Base-by-base conservation (phyloP, 2,797 vertebrate genomes). In the Spinibarbus caldwelli region DNA sequence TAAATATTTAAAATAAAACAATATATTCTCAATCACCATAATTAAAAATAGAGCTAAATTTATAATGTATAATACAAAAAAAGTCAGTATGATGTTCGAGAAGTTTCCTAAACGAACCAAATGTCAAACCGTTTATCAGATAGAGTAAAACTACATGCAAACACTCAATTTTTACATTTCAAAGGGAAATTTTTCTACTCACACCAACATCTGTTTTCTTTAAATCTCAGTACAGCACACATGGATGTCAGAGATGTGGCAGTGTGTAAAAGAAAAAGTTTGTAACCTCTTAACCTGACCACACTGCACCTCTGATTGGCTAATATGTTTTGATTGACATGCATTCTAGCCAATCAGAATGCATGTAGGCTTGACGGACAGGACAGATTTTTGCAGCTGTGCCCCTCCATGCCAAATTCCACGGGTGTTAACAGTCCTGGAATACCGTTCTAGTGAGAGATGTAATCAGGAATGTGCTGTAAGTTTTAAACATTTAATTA, bases 381-480 rank as follows among this genome's bases (percentile, higher is more conserved):
- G 66, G 78, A 82, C 85, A 86, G 85, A 85, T 86, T 78, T 86
- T 75, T 68, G 78, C 79, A 85, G 67, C 76, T 83, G 83, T 68
- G 59, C n/a, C 26, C 19, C 83, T 87, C 80, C 59, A 66, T 23
- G 34, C 0, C 26, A 49, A 80, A 90, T 92, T 90, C 89, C 90
- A 92, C 12, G 83, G 86, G 62, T 83, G 84, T 92, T 88, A 90
- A 54, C 23, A 62, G 41, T 86, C 84, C 67, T 83, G 86, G 79
- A 90, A 92, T 93, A 91, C 91, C 88, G 80, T 89, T 90, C 87
- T 89, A 49, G 36, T 90, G 90, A 92, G 83, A 80, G 57, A 75
- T 43, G 1, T 80, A 85, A 86, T 82, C 64, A 41, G 15, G 77
- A 43, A 72, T 83, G 36, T 78, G 62, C 29, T 15, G 1, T 31